These are phyloP conservation scores for Apocrypta bakeri DNA, from an alignment of 1,140 invertebrate species.

Conservation along the genomic window DNA sequence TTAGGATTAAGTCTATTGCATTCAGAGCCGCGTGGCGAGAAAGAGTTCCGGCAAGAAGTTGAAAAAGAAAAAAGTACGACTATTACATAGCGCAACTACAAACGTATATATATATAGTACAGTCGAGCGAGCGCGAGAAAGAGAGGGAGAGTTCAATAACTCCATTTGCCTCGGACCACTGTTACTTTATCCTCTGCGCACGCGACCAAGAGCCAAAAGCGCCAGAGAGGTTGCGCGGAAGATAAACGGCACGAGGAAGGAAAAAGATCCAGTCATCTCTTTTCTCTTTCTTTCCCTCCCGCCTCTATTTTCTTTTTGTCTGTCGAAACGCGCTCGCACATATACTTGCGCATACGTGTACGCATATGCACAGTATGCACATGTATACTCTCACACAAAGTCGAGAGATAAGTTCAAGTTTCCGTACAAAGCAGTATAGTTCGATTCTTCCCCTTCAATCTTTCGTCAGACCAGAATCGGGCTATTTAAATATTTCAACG, in stretches of 20 bases:
- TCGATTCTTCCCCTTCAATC: constrained; percentile 22
- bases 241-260: constrained; percentile 10
- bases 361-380: too few species aligned
- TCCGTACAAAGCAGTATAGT: constrained; percentile 1
- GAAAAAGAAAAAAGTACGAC: constrained; percentile 30
- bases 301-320: neutral
- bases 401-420: neutral
- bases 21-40: neutral
- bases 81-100: neutral
- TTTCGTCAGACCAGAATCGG: neutral
- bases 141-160: constrained; percentile 28
- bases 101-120: too few species aligned
- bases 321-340: neutral
- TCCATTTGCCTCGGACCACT: constrained; percentile 32
- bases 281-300: neutral
- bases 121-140: neutral
- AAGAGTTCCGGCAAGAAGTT: neutral
- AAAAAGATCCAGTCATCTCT: constrained; percentile 26
- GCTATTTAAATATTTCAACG: constrained; percentile 20
- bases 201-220: neutral
- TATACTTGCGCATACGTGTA: too few species aligned
- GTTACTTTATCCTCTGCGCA: constrained; percentile 5
- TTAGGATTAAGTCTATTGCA: too few species aligned
- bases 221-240: neutral
- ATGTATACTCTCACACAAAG: too few species aligned